A percentile compares a stretch with the other conserved stretches of the same genome.
Evolutionary conservation across 2,888 invertebrate genomes (phyloP).

Genomic region (Rhagium mordax): DNA sequence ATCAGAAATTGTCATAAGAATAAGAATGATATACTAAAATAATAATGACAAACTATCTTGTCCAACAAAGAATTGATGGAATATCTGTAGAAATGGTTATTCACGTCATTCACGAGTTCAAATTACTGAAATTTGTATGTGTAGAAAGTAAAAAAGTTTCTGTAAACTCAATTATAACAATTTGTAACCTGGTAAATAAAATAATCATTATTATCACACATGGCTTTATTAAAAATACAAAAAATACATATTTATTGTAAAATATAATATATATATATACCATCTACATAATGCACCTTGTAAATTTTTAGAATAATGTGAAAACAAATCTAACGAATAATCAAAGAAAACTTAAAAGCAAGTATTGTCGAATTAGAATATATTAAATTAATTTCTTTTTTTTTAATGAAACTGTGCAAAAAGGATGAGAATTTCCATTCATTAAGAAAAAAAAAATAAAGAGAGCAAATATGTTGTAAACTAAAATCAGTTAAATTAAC

Average conservation of each 20-base stretch:
- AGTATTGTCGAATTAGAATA: too few species aligned
- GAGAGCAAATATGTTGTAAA: background rate
- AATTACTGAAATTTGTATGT: too few species aligned
- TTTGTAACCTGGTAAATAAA: background rate
- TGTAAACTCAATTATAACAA: too few species aligned
- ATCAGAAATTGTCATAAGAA: too few species aligned
- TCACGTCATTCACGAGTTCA: too few species aligned
- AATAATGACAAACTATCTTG: too few species aligned
- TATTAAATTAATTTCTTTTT: too few species aligned
- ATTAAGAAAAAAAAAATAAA: background rate
- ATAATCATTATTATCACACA: slow-evolving; percentile 16
- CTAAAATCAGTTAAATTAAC: background rate
- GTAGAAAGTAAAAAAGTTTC: too few species aligned
- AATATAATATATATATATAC: slow-evolving; percentile 25
- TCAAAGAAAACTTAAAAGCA: background rate
- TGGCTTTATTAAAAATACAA: slow-evolving; percentile 38
- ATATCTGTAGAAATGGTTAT: too few species aligned
- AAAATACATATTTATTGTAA: slow-evolving; percentile 34
- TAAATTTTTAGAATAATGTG: slow-evolving; percentile 1
- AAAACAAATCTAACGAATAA: background rate
- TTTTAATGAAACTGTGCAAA: background rate
- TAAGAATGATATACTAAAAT: too few species aligned
- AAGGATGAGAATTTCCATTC: background rate
- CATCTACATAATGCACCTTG: slow-evolving; percentile 14
- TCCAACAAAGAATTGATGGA: too few species aligned